Percentiles rank a stretch among this genome's conserved stretches.
Evolutionary conservation across 2,113 vertebrate species (phyloP).

Genomic region (Lamprologus ornatipinnis): DNA sequence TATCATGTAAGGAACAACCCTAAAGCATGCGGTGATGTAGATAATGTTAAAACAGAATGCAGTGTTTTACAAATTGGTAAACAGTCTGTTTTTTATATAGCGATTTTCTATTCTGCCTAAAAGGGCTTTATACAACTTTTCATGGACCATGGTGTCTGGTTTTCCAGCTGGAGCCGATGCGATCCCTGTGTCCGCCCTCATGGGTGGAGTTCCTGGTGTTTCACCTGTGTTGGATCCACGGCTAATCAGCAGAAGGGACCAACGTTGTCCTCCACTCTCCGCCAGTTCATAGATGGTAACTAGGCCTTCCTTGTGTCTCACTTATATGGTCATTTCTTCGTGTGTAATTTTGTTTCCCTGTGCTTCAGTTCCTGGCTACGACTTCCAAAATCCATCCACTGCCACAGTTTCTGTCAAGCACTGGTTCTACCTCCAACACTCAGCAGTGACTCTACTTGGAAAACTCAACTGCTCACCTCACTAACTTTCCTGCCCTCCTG

Average conservation of each 20-base stretch:
- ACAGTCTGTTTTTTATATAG: neutral
- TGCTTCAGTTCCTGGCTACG: neutral
- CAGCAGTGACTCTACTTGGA: neutral
- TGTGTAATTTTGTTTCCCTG: neutral
- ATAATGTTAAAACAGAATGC: neutral
- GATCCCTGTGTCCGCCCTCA: neutral
- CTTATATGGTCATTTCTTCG: accelerated
- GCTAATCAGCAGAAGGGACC: neutral
- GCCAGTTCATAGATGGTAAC: neutral
- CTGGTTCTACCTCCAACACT: accelerated
- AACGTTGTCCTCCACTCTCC: neutral
- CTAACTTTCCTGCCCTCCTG: neutral
- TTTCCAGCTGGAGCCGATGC: neutral
- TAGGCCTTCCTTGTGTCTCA: neutral
- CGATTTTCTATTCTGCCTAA: neutral
- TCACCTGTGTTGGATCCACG: neutral
- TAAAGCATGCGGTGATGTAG: neutral
- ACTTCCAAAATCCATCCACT: neutral
- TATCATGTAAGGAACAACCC: neutral
- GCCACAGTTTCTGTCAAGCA: neutral
- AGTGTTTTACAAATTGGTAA: neutral
- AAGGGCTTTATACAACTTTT: accelerated
- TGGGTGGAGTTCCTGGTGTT: neutral
- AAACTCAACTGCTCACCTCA: neutral
- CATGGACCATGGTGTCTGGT: neutral